phyloP scores from a whole-genome alignment of 2,888 invertebrate genomes.

The Operophtera brumata region DNA sequence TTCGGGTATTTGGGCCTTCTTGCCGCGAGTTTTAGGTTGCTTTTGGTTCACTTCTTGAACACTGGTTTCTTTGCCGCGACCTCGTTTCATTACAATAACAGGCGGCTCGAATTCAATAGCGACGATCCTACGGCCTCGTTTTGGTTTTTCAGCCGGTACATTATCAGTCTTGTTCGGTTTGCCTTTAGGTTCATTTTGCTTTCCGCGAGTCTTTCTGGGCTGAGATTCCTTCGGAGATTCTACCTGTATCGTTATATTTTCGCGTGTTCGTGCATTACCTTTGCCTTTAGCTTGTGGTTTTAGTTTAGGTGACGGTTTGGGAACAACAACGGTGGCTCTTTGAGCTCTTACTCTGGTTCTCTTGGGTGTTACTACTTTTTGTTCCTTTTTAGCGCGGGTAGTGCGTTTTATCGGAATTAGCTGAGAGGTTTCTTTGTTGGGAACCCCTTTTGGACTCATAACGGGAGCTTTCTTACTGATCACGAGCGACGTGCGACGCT shows the following conservation, averaged over 20 bases:
- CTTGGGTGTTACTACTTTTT: conserved; percentile 43
- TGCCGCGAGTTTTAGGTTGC: conserved; percentile 17
- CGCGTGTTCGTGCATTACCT: conserved; percentile 32
- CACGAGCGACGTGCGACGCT: conserved; percentile 44
- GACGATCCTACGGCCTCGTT: conserved; percentile 29
- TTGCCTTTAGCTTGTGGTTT: conserved; percentile 38
- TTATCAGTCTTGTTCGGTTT: conserved; percentile 30
- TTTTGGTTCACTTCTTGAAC: conserved; percentile 15
- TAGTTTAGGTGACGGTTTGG: conserved; percentile 48
- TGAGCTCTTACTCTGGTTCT: conserved; percentile 42
- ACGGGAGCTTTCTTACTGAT: conserved; percentile 53
- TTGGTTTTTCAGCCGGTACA: conserved; percentile 18
- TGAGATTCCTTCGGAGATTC: conserved; percentile 42
- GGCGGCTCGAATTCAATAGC: conserved; percentile 14
- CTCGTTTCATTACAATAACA: conserved; percentile 17
- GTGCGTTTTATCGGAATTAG: conserved; percentile 36
- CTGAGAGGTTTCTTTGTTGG: conserved; percentile 22
- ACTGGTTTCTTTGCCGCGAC: conserved; percentile 3
- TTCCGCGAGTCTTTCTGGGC: conserved; percentile 20
- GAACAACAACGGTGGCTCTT: conserved; percentile 40
- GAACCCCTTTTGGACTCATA: conserved; percentile 27
- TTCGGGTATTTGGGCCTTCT: conserved; percentile 11
- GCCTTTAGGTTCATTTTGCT: conserved; percentile 25
- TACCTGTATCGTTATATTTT: conserved; percentile 12
- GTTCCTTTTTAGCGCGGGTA: conserved; percentile 28